Evolutionary conservation across 1,140 invertebrate species (phyloP), one percentile per base, ranked within the genome.

Genomic region (Phortica variegata): DNA sequence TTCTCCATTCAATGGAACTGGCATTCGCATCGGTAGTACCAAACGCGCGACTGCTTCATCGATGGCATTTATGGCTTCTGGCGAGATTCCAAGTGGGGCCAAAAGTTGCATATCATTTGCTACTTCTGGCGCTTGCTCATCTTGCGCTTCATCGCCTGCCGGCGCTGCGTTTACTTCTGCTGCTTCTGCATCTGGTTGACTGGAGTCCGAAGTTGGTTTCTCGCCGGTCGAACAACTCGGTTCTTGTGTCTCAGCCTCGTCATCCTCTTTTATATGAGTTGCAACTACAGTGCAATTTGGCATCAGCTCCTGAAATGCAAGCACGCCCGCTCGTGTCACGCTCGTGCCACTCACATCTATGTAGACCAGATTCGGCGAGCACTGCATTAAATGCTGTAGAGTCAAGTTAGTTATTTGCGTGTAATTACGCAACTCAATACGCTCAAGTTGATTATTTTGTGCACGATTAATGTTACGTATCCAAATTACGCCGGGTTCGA

Each of bases 311-410:
- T 78, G 78, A 41, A 87, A 87, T 2, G 65, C 73, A n/a, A 79
- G 72, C 0, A 85, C 72, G 2, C 82, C 85, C 2, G 73, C 56
- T 6, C 59, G 54, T 1, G 83, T 85, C 0, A 87, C 80, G 16
- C 78, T 74, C 0, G 84, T 85, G 2, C 82, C 81, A 2, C 79
- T 81, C 12, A 87, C 79, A 68, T 87, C 85, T 2, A 88, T 63
- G 36, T 78, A 77, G 13, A 77, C 65, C 2, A 88, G 63, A 49
- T 78, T 72, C 0, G 83, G 82, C 1, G 83, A 83, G 21, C 83
- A 82, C 6, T 79, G 77, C 0, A 79, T 78, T 43, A 87, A 72
- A 60, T 87, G 84, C 13, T 77, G 55, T 9, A 88, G 58, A 51
- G 82, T 83, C n/a, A 79, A 71, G 60, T 87, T 81, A 2, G 86